These are phyloP conservation scores for Chlorodrepanis virens DNA, from an alignment of 2,113 vertebrate species.

Conservation along the genomic window DNA sequence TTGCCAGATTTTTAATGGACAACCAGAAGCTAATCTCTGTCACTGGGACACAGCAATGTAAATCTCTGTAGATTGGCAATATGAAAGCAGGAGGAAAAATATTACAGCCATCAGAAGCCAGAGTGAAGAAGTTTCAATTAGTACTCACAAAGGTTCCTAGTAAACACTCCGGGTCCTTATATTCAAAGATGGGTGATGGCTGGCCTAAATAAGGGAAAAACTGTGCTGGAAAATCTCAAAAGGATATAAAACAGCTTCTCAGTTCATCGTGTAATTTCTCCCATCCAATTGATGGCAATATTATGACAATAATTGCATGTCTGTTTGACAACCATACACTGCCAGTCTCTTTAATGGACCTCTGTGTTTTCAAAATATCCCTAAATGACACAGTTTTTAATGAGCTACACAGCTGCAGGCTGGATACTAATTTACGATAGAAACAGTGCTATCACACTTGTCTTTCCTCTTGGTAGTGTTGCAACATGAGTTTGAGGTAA, in stretches of 20 bases:
- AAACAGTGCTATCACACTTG: neutral
- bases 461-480: neutral
- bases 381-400: slow-evolving; percentile 61
- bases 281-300: slow-evolving; percentile 36
- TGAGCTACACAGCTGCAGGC: slow-evolving; percentile 59
- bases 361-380: slow-evolving; percentile 64
- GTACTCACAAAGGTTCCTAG: neutral
- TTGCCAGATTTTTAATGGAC: neutral
- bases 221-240: slow-evolving; percentile 12
- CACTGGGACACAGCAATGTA: neutral
- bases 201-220: slow-evolving; percentile 45
- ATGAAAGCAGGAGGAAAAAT: neutral
- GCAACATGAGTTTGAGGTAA: neutral
- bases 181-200: neutral
- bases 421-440: slow-evolving; percentile 4
- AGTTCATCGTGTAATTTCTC: slow-evolving; percentile 44
- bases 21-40: neutral
- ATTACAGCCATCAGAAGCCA: neutral
- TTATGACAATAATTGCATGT: slow-evolving; percentile 63
- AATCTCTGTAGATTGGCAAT: neutral
- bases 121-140: neutral
- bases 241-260: slow-evolving; percentile 11
- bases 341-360: slow-evolving; percentile 53
- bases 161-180: neutral
- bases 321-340: slow-evolving; percentile 55